Evolutionary conservation across 2,888 invertebrate genomes (phyloP), one percentile per base, ranked within the genome.

Genomic region (Eristalinus sepulchralis): DNA sequence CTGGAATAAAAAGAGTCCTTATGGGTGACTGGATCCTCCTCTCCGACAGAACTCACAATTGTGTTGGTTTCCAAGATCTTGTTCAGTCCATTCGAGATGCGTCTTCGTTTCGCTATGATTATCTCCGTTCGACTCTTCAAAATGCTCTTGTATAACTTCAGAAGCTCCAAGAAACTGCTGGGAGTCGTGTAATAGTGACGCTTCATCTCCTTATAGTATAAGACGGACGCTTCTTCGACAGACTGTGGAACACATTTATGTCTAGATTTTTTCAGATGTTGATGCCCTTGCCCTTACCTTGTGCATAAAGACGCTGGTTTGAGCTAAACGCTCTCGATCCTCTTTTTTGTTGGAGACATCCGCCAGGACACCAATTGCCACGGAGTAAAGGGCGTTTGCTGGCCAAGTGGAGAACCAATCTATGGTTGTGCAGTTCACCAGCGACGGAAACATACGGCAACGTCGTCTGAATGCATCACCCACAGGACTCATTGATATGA

Each of bases 351-450:
- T 94, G 0, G 94, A 91, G 0, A 96, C 93, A 11, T 94, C 93
- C 47, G 93, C 93, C 47, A 98, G 94, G 68, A 96, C 94, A 84
- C 95, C 96, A 75, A 95, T 91, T 0, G 98, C 97, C 0, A 97
- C 98, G 0, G 97, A 97, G 17, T 96, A 93, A 71, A 98, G 93
- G 13, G 98, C 98, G 90, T 98, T 98, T 11, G 95, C 94, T 0
- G 98, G 98, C 98, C 98, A 98, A 90, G 97, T 97, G 1, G 96
- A 95, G 92, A 97, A 98, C 98, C 98, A 98, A 91, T 98, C 97
- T 80, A 98, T 98, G 0, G 97, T 97, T 90, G 98, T 98, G 91
- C 98, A 98, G 92, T 98, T 98, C 6, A 98, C 97, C 88, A 98
- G 93, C 0, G 98, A 98, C 0, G 98, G 98, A 91, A 98, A 98